Percentiles rank a stretch among this genome's conserved stretches.
These are phyloP conservation scores for Piaya cayana DNA, from an alignment of 2,113 vertebrate genomes.

Conservation along the genomic window DNA sequence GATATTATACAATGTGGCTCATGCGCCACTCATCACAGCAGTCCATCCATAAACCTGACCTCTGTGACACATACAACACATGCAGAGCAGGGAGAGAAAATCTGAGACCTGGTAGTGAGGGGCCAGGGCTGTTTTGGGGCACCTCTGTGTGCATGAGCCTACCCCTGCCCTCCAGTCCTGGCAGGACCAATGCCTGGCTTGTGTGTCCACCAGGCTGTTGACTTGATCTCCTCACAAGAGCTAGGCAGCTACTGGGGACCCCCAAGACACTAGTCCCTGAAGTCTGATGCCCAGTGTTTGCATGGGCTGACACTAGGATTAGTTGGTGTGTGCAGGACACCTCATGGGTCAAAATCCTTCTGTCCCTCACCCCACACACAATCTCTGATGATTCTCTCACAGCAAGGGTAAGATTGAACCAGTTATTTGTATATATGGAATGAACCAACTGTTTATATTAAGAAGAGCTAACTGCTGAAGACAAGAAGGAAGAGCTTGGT, in stretches of 20 bases:
- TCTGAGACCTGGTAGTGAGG: not conserved
- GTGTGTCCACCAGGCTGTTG: fast-evolving
- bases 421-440: not conserved
- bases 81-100: not conserved
- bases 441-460: not conserved
- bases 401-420: not conserved
- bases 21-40: too few species aligned
- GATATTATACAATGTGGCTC: not conserved
- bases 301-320: not conserved
- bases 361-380: not conserved
- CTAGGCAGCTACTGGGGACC: fast-evolving
- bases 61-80: fast-evolving
- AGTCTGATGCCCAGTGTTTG: fast-evolving
- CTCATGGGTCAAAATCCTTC: fast-evolving
- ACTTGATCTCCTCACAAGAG: not conserved
- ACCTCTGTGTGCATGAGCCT: fast-evolving
- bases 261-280: too few species aligned
- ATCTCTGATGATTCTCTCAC: not conserved
- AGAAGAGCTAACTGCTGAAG: not conserved
- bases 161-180: fast-evolving
- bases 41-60: not conserved
- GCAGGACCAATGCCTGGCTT: fast-evolving
- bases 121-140: not conserved
- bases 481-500: not conserved
- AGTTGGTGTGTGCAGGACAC: fast-evolving